Base-by-base conservation (phyloP, 2,888 invertebrate genomes). In the Patella depressa region DNA sequence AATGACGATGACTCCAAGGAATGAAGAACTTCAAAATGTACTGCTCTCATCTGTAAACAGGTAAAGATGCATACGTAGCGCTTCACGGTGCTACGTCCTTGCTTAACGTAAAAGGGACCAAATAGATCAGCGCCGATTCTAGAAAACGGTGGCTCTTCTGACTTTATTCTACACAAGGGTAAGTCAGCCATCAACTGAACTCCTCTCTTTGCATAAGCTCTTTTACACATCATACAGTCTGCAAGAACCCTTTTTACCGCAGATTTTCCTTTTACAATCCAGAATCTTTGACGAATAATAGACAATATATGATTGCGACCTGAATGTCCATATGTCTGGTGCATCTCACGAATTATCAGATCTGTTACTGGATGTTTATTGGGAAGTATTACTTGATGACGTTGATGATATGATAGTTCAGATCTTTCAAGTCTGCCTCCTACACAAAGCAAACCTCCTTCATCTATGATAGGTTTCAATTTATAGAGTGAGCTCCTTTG, bases 31-130 rank as follows among this genome's bases (percentile, higher is more conserved):
- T 80, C 80, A 15, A 80, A 53, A 57, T 80, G 79, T n/a, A 77
- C 74, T 14, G 79, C 80, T 59, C 79, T 29, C 3, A 57, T 70
- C 34, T 24, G 24, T 14, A 76, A 59, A 53, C 80, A 80, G 15
- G 80, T 80, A 54, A 80, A 80, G 12, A 80, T 80, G 17, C 75
- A 75, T 17, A 77, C 80, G 71, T 80, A 80, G 12, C 72, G 34
- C 59, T 80, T 80, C 55, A 77, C 54, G 29, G 59, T 54, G 5
- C 24, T 19, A 7, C 78, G 73, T 54, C 78, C 79, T 5, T 45
- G 24, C 53, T 78, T 81, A n/a, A 80, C 69, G 4, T 2, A n/a
- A 72, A 71, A 79, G 19, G 78, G 74, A 3, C 79, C 79, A 71
- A 79, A 79, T 19, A 74, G 73, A 70, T 79, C 81, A 15, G 74